A percentile compares a stretch with the other conserved stretches of the same genome.
phyloP scores from a whole-genome alignment of 2,888 invertebrate genomes.

The Halictus quadricinctus region DNA sequence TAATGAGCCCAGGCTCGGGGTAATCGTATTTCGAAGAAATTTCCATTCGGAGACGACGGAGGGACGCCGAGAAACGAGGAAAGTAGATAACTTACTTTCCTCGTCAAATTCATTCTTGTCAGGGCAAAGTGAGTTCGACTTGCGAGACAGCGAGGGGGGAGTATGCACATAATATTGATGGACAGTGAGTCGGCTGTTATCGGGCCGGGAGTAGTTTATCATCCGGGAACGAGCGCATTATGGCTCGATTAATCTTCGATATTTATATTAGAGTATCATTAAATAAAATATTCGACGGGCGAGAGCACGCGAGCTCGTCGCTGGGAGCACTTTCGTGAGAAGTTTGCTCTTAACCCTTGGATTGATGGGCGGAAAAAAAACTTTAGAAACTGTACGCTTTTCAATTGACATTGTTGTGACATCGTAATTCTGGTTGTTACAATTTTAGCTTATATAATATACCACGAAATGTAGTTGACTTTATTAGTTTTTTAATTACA shows the following conservation, averaged over 20 bases:
- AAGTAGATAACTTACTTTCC: conserved; percentile 70
- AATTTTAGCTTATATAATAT: background rate
- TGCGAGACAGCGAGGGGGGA: conserved; percentile 48
- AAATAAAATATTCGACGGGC: conserved; percentile 66
- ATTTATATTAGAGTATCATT: conserved; percentile 80
- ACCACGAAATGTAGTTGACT: background rate
- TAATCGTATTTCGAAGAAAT: conserved; percentile 64
- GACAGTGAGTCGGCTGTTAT: conserved; percentile 80
- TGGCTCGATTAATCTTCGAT: conserved; percentile 81
- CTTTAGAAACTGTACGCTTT: background rate
- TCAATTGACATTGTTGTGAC: background rate
- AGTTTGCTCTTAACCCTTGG: conserved; percentile 32
- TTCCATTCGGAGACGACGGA: conserved; percentile 44
- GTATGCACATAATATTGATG: conserved; percentile 78
- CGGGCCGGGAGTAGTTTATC: conserved; percentile 76
- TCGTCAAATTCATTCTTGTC: conserved; percentile 64
- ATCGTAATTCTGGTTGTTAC: background rate
- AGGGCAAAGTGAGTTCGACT: conserved; percentile 70
- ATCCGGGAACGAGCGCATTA: conserved; percentile 79
- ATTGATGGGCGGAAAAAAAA: background rate
- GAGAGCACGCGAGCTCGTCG: conserved; percentile 15
- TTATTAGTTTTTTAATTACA: background rate
- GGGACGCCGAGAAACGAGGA: conserved; percentile 55
- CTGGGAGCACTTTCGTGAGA: conserved; percentile 38
- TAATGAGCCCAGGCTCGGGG: conserved; percentile 61